Conservation (phyloP, 1,140 invertebrate genomes). For the Drosophila parabipectinata region DNA sequence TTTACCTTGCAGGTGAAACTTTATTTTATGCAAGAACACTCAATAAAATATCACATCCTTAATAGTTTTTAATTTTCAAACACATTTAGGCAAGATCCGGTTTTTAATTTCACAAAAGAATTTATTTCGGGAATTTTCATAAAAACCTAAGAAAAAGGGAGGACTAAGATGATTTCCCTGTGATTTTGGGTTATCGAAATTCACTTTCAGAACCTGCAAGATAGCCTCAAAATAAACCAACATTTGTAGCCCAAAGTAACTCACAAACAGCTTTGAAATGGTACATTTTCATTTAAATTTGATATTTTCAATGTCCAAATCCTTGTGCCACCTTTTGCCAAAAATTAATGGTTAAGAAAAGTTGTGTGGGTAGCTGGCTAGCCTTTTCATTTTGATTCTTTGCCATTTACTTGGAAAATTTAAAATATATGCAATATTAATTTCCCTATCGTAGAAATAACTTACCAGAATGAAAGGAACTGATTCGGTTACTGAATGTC, state of each 20-base stretch:
- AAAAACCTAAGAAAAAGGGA: too few relatives aligned
- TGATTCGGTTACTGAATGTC: slow-evolving; percentile 44
- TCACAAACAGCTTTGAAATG: not conserved
- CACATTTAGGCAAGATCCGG: too few relatives aligned
- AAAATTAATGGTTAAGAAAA: not conserved
- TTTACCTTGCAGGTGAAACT: not conserved
- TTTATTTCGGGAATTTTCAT: too few relatives aligned
- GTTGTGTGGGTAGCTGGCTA: not conserved
- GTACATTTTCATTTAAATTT: not conserved
- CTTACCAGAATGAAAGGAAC: not conserved
- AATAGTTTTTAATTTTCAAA: too few relatives aligned
- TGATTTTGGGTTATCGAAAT: too few relatives aligned
- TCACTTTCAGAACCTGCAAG: too few relatives aligned
- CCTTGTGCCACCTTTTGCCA: not conserved
- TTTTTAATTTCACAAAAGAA: too few relatives aligned
- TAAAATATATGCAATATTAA: slow-evolving; percentile 76
- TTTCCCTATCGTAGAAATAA: slow-evolving; percentile 67
- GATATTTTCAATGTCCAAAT: not conserved
- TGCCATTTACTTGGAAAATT: slow-evolving; percentile 55
- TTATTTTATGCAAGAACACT: not conserved
- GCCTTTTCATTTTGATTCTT: slow-evolving; percentile 26
- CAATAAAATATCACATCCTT: too few relatives aligned
- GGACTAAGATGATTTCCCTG: too few relatives aligned
- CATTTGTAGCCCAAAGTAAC: not conserved
- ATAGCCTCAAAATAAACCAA: not conserved